Conservation (phyloP, 2,113 vertebrate genomes). For the Microcebus griseorufus region DNA sequence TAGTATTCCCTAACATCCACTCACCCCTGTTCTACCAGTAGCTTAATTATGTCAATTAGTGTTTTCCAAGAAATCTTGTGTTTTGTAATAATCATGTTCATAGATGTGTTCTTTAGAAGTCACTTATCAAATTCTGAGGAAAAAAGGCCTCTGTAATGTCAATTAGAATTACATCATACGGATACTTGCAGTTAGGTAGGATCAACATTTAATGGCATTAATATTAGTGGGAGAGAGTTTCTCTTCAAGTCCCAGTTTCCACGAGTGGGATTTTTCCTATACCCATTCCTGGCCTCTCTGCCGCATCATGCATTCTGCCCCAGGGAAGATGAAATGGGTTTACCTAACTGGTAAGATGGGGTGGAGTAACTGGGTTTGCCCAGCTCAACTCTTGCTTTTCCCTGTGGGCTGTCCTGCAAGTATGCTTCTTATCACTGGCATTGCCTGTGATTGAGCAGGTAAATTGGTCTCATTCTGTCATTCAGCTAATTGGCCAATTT, state of each 20-base stretch:
- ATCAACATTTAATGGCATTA: not conserved
- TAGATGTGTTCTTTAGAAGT: conserved; percentile 6
- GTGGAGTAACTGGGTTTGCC: not conserved
- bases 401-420: not conserved
- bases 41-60: not conserved
- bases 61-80: not conserved
- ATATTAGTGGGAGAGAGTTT: not conserved
- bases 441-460: not conserved
- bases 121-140: not conserved
- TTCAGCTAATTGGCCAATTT: not conserved
- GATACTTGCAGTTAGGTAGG: not conserved
- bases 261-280: not conserved
- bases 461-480: not conserved
- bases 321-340: not conserved
- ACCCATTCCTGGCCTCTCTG: not conserved
- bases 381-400: not conserved
- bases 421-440: not conserved
- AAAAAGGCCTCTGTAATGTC: not conserved
- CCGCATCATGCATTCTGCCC: not conserved
- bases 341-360: not conserved
- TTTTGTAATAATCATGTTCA: not conserved
- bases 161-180: not conserved
- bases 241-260: not conserved
- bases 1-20: not conserved
- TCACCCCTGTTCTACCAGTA: not conserved